Evolutionary conservation across 2,113 vertebrate genomes (phyloP).

Genomic region (Ondatra zibethicus): DNA sequence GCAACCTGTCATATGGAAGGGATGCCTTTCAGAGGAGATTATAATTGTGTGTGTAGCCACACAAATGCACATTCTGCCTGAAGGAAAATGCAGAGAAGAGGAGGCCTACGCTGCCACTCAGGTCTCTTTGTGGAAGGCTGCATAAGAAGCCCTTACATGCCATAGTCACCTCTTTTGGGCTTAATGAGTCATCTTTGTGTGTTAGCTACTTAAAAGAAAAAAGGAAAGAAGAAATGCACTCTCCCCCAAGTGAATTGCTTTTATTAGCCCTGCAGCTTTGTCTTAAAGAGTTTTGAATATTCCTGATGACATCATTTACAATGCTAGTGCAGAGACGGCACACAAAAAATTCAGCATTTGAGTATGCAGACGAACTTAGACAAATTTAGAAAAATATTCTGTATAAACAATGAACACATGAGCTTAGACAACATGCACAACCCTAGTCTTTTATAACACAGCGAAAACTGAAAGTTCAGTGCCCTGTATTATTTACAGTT

Average conservation of each 20-base stretch:
- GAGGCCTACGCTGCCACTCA: slow-evolving; percentile 75
- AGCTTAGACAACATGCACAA: slow-evolving; percentile 49
- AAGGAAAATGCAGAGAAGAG: slow-evolving; percentile 70
- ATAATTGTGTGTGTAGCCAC: slow-evolving; percentile 75
- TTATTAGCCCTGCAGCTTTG: slow-evolving; percentile 68
- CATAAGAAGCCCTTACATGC: slow-evolving; percentile 70
- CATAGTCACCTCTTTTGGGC: slow-evolving; percentile 60
- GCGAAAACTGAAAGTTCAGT: neutral
- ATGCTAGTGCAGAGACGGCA: slow-evolving; percentile 69
- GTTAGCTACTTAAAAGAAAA: slow-evolving; percentile 62
- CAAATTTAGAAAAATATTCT: slow-evolving; percentile 66
- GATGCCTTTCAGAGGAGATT: slow-evolving; percentile 79
- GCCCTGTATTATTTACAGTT: neutral
- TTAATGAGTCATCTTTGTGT: slow-evolving; percentile 79
- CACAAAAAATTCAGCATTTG: slow-evolving; percentile 71
- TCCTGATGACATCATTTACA: slow-evolving; percentile 74
- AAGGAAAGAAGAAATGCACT: slow-evolving; percentile 20
- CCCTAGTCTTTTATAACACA: neutral
- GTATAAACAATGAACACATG: slow-evolving; percentile 53
- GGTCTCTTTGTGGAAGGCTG: slow-evolving; percentile 71
- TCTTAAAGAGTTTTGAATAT: slow-evolving; percentile 60
- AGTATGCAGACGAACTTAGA: slow-evolving; percentile 52
- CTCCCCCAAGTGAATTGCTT: slow-evolving; percentile 63
- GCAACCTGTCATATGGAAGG: slow-evolving; percentile 80
- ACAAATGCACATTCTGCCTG: slow-evolving; percentile 79